phyloP scores from a whole-genome alignment of 2,888 invertebrate species.

The Entomobrya proxima region DNA sequence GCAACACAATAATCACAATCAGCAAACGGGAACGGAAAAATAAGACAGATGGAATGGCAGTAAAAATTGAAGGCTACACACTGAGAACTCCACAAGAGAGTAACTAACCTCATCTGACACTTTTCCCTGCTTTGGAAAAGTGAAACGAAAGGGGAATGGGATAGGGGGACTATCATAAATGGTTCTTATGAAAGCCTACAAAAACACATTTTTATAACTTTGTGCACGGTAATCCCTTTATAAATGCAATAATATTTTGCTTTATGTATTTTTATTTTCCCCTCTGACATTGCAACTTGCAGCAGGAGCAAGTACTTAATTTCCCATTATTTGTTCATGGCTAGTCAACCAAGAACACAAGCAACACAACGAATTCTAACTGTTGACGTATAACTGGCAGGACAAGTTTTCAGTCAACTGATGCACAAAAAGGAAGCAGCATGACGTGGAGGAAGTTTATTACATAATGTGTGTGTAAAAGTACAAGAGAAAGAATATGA shows the following conservation, averaged over 20 bases:
- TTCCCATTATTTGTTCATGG: constrained; percentile 37
- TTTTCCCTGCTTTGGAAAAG: neutral
- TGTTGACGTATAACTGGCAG: constrained; percentile 21
- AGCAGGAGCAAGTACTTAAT: constrained; percentile 19
- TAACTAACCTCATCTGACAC: constrained; percentile 27
- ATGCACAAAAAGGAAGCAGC: neutral
- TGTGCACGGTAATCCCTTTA: neutral
- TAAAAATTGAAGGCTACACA: constrained; percentile 40
- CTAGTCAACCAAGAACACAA: constrained; percentile 25
- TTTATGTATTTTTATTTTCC: neutral
- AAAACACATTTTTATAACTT: neutral
- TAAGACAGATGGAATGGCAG: constrained; percentile 53
- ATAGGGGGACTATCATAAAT: neutral
- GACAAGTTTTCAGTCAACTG: neutral
- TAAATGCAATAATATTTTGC: neutral
- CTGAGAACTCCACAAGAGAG: constrained; percentile 33
- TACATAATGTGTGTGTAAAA: neutral
- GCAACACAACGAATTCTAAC: neutral
- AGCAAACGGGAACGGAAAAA: constrained; percentile 15
- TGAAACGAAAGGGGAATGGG: neutral
- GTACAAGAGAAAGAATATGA: too few species aligned
- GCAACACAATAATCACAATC: neutral
- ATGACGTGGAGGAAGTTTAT: constrained; percentile 9
- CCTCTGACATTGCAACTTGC: neutral
- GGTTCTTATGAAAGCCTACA: neutral